Conservation (phyloP, 2,888 invertebrate genomes). For the Drosophila meridiana region DNA sequence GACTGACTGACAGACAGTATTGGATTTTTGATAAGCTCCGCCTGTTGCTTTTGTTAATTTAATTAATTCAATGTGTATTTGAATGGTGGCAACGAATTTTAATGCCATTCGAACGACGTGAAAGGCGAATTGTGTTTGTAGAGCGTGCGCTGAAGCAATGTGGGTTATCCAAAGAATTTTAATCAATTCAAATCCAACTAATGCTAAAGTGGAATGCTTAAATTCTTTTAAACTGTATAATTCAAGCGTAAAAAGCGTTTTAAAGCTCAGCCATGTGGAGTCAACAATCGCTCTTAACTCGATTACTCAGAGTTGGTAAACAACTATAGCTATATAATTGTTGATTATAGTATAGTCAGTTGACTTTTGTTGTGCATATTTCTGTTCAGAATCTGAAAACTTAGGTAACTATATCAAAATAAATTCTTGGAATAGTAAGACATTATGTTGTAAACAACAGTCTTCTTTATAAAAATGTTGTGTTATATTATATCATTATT, state of each 20-base stretch:
- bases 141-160: not conserved
- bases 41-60: slow-evolving; percentile 40
- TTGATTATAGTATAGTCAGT: no score
- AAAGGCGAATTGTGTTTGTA: slow-evolving; percentile 7
- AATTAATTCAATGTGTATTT: slow-evolving; percentile 29
- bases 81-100: slow-evolving; percentile 9
- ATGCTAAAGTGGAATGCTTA: not conserved
- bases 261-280: not conserved
- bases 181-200: slow-evolving; percentile 7
- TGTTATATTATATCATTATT: no score
- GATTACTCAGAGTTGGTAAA: not conserved
- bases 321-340: not conserved
- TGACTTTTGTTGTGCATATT: no score
- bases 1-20: slow-evolving; percentile 19
- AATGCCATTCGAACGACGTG: not conserved
- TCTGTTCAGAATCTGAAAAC: no score
- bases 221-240: not conserved
- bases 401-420: no score
- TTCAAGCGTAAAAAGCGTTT: not conserved
- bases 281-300: not conserved
- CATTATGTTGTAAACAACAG: no score
- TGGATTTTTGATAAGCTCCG: slow-evolving; percentile 32
- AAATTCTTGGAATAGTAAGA: no score
- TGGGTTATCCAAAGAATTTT: slow-evolving; percentile 25
- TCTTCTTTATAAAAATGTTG: no score